Evolutionary conservation across 2,888 invertebrate genomes (phyloP).

Genomic region (Uropetala carovei): DNA sequence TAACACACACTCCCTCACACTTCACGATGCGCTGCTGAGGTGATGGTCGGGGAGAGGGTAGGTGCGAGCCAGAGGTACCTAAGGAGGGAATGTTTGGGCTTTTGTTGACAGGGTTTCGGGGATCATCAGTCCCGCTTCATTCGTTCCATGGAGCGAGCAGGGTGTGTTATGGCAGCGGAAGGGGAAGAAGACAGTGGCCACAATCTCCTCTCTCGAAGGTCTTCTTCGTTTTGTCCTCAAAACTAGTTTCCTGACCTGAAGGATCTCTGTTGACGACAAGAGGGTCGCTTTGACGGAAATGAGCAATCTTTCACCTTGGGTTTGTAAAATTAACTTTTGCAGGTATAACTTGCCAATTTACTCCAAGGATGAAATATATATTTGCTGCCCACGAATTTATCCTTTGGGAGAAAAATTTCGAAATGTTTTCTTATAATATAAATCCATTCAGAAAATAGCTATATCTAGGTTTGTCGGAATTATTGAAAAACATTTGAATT

Average conservation of each 20-base stretch:
- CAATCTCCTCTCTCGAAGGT: neutral
- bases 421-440: too few species aligned
- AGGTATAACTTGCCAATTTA: neutral
- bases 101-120: neutral
- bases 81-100: neutral
- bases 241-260: neutral
- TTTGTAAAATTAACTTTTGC: constrained; percentile 18
- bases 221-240: constrained; percentile 1
- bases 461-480: too few species aligned
- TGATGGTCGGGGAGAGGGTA: constrained; percentile 8
- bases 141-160: constrained; percentile 39
- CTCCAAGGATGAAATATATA: neutral
- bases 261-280: constrained; percentile 2
- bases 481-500: too few species aligned
- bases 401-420: too few species aligned
- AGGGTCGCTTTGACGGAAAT: constrained; percentile 10
- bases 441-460: too few species aligned
- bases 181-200: neutral
- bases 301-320: neutral
- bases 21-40: neutral
- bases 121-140: constrained; percentile 60
- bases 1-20: neutral
- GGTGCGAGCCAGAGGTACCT: neutral
- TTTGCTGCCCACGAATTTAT: too few species aligned
- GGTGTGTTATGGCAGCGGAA: neutral